Conservation (phyloP, 1,140 invertebrate genomes). For the Sinonovacula constricta region DNA sequence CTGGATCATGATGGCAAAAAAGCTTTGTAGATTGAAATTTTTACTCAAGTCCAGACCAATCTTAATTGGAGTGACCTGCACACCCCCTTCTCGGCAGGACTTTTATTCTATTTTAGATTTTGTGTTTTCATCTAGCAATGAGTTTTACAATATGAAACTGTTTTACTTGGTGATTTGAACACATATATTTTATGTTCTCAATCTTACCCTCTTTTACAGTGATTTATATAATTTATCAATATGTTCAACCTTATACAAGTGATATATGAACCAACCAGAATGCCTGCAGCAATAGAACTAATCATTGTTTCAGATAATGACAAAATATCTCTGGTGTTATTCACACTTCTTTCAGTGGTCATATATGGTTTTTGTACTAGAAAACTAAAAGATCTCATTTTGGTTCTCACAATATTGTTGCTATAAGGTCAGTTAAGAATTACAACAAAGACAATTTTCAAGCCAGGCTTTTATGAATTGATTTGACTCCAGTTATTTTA, state of each 20-base stretch:
- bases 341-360: slow-evolving; percentile 18
- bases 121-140: slow-evolving; percentile 9
- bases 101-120: too few relatives aligned
- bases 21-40: slow-evolving; percentile 22
- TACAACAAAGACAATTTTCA: slow-evolving; percentile 30
- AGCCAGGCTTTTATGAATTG: slow-evolving; percentile 23
- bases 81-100: slow-evolving; percentile 11
- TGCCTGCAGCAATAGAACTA: not conserved
- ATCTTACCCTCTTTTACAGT: slow-evolving; percentile 16
- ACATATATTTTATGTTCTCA: slow-evolving; percentile 22
- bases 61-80: slow-evolving; percentile 10
- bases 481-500: slow-evolving; percentile 21
- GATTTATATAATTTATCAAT: slow-evolving; percentile 21
- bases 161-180: slow-evolving; percentile 31
- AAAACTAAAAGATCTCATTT: not conserved
- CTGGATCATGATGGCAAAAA: slow-evolving; percentile 11
- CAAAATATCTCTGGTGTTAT: slow-evolving; percentile 39
- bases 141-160: slow-evolving; percentile 38
- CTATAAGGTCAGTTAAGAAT: slow-evolving; percentile 23
- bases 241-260: too few relatives aligned
- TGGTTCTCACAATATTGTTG: slow-evolving; percentile 23
- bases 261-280: slow-evolving; percentile 16
- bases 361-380: slow-evolving; percentile 23
- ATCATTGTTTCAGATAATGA: slow-evolving; percentile 13
- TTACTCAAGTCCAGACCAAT: slow-evolving; percentile 35